phyloP scores from a whole-genome alignment of 2,888 invertebrate genomes.

The Aplocera efformata region DNA sequence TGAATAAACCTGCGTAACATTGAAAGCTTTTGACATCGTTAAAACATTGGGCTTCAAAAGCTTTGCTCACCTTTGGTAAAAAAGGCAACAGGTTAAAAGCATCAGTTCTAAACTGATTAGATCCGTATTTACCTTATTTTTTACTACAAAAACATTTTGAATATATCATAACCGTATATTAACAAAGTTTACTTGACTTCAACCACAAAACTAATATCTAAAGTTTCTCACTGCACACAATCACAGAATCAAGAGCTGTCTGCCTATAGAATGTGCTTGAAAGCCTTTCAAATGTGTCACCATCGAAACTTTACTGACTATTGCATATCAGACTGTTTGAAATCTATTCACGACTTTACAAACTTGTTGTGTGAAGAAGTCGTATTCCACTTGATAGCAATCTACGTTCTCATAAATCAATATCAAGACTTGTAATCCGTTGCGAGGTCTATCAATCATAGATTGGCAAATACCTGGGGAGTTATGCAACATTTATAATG shows the following conservation, averaged over 20 bases:
- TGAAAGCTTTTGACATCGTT: conserved; percentile 2
- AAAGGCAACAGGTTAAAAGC: too few species aligned
- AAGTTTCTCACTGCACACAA: conserved; percentile 9
- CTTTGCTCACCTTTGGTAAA: too few species aligned
- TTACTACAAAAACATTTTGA: too few species aligned
- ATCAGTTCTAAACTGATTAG: too few species aligned
- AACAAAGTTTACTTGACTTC: too few species aligned
- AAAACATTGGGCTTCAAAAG: background rate
- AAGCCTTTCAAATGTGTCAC: conserved; percentile 10
- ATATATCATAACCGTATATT: too few species aligned
- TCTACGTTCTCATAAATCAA: conserved; percentile 11
- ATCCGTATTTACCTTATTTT: too few species aligned
- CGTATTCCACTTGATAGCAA: too few species aligned
- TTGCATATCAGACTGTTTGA: conserved; percentile 7
- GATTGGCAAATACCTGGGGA: conserved; percentile 4
- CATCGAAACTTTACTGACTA: conserved; percentile 12
- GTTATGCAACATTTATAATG: conserved; percentile 13
- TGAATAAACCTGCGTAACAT: too few species aligned
- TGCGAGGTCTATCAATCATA: conserved; percentile 10
- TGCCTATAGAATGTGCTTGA: conserved; percentile 3
- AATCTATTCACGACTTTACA: conserved; percentile 12
- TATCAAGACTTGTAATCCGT: conserved; percentile 13
- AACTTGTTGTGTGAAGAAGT: background rate
- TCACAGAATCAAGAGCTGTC: conserved; percentile 8
- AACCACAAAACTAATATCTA: too few species aligned